These are phyloP conservation scores for Arrhopalites spinosus DNA, from an alignment of 2,888 invertebrate species.

Conservation along the genomic window DNA sequence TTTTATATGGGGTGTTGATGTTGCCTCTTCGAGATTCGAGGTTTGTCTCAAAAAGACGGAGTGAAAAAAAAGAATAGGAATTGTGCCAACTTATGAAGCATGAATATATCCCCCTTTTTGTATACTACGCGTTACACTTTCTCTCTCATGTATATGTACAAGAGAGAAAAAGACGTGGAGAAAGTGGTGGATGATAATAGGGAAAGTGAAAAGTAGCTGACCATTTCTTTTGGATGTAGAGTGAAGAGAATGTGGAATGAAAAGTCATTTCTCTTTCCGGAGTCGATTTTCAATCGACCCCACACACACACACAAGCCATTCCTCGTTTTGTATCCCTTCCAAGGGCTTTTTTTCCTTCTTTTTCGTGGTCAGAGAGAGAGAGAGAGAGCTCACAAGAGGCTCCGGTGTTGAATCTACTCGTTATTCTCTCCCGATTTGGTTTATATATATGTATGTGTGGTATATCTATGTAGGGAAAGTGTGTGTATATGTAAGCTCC, in stretches of 20 bases:
- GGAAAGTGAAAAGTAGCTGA: constrained; percentile 41
- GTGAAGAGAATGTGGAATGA: constrained; percentile 20
- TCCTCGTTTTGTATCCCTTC: constrained; percentile 11
- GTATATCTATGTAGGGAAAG: not conserved
- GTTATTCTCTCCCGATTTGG: not conserved
- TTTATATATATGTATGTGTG: not conserved
- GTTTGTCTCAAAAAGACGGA: not conserved
- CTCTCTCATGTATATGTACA: not conserved
- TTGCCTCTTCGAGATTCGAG: too few relatives aligned
- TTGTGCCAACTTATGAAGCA: not conserved
- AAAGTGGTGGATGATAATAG: constrained; percentile 2
- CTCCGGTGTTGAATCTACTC: not conserved
- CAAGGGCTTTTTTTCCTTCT: constrained; percentile 9
- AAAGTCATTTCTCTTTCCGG: constrained; percentile 31
- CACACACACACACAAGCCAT: constrained; percentile 4
- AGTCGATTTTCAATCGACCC: constrained; percentile 32
- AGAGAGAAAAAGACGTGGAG: constrained; percentile 5
- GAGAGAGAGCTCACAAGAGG: not conserved
- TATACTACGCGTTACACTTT: too few relatives aligned
- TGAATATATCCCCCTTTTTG: too few relatives aligned
- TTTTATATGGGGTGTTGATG: too few relatives aligned
- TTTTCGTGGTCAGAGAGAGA: not conserved
- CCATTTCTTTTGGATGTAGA: constrained; percentile 37
- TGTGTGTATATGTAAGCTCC: not conserved
- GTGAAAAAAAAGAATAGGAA: not conserved